These are phyloP conservation scores for Carettochelys insculpta DNA, from an alignment of 2,113 vertebrate genomes.

Conservation along the genomic window DNA sequence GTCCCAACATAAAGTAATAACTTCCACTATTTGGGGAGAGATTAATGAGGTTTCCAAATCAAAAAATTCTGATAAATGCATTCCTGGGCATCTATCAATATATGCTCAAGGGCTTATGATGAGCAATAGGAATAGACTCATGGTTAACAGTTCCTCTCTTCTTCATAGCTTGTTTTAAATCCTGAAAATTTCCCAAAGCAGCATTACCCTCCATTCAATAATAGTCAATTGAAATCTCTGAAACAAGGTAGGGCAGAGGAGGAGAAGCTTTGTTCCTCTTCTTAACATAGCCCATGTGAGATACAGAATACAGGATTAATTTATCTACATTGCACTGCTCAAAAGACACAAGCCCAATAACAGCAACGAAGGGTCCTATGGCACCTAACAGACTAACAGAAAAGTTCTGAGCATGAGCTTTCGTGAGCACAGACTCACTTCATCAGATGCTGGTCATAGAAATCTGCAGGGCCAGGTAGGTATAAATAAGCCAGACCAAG, in stretches of 20 bases:
- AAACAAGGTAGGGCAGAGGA: background rate
- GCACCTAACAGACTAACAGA: too few species aligned
- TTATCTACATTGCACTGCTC: background rate
- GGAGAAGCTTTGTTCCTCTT: background rate
- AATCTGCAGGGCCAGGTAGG: too few species aligned
- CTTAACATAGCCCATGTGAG: background rate
- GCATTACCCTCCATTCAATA: background rate
- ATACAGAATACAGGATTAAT: background rate
- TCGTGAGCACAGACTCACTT: too few species aligned
- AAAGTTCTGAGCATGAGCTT: too few species aligned
- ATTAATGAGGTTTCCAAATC: background rate
- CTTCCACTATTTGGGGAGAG: background rate
- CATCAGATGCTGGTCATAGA: too few species aligned
- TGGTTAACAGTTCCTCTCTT: background rate
- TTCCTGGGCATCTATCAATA: background rate
- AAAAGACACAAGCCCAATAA: background rate
- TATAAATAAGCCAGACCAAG: too few species aligned
- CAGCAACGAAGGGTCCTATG: too few species aligned
- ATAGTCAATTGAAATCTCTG: background rate
- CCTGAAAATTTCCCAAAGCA: background rate
- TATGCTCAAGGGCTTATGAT: background rate
- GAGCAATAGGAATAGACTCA: background rate
- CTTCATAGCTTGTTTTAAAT: background rate
- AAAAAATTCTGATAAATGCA: background rate
- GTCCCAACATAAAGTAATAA: background rate